Base-by-base conservation (phyloP, 2,797 vertebrate genomes). In the Manis crassicaudata region DNA sequence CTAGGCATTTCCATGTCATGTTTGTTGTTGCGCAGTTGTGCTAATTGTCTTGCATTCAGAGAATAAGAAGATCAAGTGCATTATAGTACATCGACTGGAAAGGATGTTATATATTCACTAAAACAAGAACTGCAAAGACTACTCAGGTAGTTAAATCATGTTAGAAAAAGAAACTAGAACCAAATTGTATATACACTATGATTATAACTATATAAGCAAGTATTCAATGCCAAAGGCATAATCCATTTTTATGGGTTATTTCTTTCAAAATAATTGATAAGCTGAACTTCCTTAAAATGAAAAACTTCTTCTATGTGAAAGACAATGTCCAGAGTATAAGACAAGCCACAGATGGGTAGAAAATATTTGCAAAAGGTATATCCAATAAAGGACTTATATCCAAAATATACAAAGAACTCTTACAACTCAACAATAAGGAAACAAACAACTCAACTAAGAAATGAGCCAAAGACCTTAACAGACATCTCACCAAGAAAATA, bases 91-190 rank as follows among this genome's bases (percentile, higher is more conserved):
- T 87, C 54, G 60, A 79, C 25, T 79, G 9, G 62, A 86, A 92
- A 32, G 63, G 60, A 92, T 92, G 73, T 50, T 76, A 17, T 43
- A 43, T 37, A 88, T 75, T 20, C 56, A 88, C 32, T 82, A 82
- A 88, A 70, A 75, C 16, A 94, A 46, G 76, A 94, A 84, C 40
- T 77, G 29, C 32, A 83, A 93, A 93, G 43, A 82, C 23, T 70
- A 46, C 46, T 2, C 46, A 46, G 46, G 46, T 17, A 84, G 14
- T 76, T 52, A 82, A 88, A 88, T 56, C 21, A 89, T 89, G 40
- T 67, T 77, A 76, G 58, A 54, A 63, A 50, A 35, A 82, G 62
- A 91, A 72, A n/a, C 23, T 76, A n/a, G 23, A 67, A 67, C 7
- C 12, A 67, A 75, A 56, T 62, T 88, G 35, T 46, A n/a, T 50